These are phyloP conservation scores for Anniella stebbinsi DNA, from an alignment of 2,797 vertebrate genomes.

Conservation along the genomic window DNA sequence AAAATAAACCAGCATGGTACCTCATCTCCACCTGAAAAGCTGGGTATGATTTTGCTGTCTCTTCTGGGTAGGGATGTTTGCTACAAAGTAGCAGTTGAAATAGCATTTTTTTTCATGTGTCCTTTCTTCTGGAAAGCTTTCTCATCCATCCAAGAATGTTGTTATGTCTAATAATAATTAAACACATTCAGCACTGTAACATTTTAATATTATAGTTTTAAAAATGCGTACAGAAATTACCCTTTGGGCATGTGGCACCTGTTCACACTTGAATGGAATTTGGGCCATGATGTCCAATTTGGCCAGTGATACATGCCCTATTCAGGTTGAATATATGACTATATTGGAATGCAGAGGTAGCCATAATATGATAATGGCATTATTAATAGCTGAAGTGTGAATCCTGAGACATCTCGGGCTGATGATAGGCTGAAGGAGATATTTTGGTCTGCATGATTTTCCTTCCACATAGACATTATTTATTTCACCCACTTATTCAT, in stretches of 20 bases:
- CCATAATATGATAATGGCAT: neutral
- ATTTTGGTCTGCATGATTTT: neutral
- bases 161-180: neutral
- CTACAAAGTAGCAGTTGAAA: neutral
- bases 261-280: neutral
- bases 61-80: neutral
- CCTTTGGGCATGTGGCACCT: neutral
- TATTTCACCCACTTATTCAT: neutral
- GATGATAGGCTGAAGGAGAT: neutral
- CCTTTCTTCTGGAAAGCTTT: neutral
- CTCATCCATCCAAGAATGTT: constrained; percentile 30
- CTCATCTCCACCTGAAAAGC: constrained; percentile 59
- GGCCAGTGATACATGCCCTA: neutral
- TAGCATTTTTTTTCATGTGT: neutral
- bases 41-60: constrained; percentile 35
- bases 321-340: neutral
- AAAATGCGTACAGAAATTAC: neutral
- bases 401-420: neutral
- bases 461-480: neutral
- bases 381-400: neutral
- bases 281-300: neutral
- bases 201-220: constrained; percentile 23
- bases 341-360: neutral
- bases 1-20: constrained; percentile 35
- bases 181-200: neutral